Evolutionary conservation across 2,797 vertebrate genomes (phyloP).

Genomic region (Sternarchorhynchus goeldii): DNA sequence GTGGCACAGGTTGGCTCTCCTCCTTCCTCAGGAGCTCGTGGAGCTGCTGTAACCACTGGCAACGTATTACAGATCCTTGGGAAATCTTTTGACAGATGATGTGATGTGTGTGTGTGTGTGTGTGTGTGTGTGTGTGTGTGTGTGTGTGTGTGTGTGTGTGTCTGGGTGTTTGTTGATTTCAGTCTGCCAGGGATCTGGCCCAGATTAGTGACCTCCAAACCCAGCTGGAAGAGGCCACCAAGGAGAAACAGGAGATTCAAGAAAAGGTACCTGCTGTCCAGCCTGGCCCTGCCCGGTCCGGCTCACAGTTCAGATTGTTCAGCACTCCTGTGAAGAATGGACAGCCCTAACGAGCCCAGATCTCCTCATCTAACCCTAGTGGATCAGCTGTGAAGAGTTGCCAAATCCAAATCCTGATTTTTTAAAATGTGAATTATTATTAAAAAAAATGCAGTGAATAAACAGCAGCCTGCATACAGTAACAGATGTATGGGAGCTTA

Average conservation of each 20-base stretch:
- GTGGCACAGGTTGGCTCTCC: slow-evolving; percentile 86
- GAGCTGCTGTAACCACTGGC: not conserved
- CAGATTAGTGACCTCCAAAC: slow-evolving; percentile 97
- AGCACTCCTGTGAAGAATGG: too few species aligned
- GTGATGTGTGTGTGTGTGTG: not conserved
- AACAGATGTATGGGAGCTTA: not conserved
- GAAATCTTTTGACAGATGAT: not conserved
- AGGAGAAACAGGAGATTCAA: slow-evolving; percentile 96
- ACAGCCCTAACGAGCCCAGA: slow-evolving; percentile 32
- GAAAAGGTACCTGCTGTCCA: slow-evolving; percentile 84
- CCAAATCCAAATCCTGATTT: slow-evolving; percentile 64
- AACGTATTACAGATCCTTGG: not conserved
- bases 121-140: slow-evolving; percentile 35
- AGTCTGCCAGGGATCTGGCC: slow-evolving; percentile 92
- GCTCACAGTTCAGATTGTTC: too few species aligned
- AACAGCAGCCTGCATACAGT: not conserved
- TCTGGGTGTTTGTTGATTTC: slow-evolving; percentile 37
- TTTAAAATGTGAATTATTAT: slow-evolving; percentile 70
- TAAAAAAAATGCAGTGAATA: too few species aligned
- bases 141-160: not conserved
- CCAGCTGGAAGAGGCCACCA: slow-evolving; percentile 90
- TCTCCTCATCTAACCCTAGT: slow-evolving; percentile 67
- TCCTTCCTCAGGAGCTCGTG: slow-evolving; percentile 27
- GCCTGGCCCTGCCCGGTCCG: too few species aligned
- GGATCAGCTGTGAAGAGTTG: slow-evolving; percentile 73